Conservation (phyloP, 2,113 vertebrate genomes). For the Epinephelus cyanopodus region DNA sequence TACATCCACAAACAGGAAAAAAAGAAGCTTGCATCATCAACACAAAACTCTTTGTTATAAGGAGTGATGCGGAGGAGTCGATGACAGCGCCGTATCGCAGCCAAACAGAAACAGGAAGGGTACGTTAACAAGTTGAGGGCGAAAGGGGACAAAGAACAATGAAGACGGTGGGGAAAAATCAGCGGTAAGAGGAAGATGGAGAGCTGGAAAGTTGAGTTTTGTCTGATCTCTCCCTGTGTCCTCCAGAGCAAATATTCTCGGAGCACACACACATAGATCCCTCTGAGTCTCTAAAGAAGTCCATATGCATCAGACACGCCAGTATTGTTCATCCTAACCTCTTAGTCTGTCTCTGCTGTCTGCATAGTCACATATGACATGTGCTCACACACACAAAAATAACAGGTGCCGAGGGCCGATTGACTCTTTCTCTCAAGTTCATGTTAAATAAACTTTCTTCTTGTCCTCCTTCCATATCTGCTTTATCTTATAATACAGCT, state of each 20-base stretch:
- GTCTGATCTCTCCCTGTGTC: conserved; percentile 66
- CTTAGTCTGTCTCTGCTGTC: conserved; percentile 12
- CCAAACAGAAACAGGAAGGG: conserved; percentile 38
- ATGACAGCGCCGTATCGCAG: conserved; percentile 35
- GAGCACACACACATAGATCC: conserved; percentile 22
- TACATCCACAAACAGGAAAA: background rate
- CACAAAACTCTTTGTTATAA: conserved; percentile 26
- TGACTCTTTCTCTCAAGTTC: background rate
- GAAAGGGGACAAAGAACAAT: conserved; percentile 56
- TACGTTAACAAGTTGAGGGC: conserved; percentile 4
- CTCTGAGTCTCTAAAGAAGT: conserved; percentile 54
- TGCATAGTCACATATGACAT: background rate
- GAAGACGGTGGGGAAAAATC: background rate
- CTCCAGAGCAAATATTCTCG: conserved; percentile 25
- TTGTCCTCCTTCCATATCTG: conserved; percentile 22
- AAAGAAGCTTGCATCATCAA: background rate
- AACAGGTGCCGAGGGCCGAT: conserved; percentile 41
- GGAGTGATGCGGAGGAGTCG: background rate
- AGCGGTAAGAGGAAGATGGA: conserved; percentile 29
- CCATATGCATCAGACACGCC: conserved; percentile 59
- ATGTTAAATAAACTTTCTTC: conserved; percentile 14
- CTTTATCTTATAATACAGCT: conserved; percentile 54
- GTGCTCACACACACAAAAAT: background rate
- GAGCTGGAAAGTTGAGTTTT: conserved; percentile 41
- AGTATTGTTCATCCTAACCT: conserved; percentile 37